These are phyloP conservation scores for Anguilla marmorata DNA, from an alignment of 2,797 vertebrate species.

Conservation along the genomic window DNA sequence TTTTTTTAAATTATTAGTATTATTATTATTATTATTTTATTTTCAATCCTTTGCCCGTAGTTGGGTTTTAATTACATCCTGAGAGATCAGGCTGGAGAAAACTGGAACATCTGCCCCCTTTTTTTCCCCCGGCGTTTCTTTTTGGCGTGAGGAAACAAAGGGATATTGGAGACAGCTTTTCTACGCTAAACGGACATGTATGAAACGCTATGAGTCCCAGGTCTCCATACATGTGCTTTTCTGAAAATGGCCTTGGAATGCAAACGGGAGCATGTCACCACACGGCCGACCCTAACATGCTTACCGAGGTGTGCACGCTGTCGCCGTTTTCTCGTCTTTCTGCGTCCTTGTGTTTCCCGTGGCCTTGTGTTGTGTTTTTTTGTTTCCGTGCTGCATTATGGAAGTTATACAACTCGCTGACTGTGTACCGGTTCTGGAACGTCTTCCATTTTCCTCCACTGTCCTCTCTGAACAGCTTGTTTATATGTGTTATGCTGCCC, in stretches of 20 bases:
- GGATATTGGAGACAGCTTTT: constrained; percentile 41
- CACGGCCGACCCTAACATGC: constrained; percentile 46
- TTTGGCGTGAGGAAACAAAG: constrained; percentile 44
- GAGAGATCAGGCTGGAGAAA: constrained; percentile 15
- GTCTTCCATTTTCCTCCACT: constrained; percentile 40
- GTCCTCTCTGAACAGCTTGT: constrained; percentile 16
- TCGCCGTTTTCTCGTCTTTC: constrained; percentile 37
- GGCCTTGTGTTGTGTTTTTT: constrained; percentile 14
- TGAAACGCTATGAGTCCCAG: constrained; percentile 32
- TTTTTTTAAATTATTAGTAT: constrained; percentile 20
- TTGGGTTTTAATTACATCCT: constrained; percentile 35
- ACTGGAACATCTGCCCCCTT: neutral
- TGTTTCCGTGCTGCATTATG: constrained; percentile 39
- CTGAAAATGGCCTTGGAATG: constrained; percentile 78
- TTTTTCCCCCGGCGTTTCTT: constrained; percentile 23
- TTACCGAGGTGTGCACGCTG: constrained; percentile 57
- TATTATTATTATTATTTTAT: constrained; percentile 30
- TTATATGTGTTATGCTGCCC: constrained; percentile 55
- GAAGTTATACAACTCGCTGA: constrained; percentile 56
- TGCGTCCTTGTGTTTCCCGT: constrained; percentile 36
- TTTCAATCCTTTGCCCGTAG: constrained; percentile 32
- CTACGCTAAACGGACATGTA: constrained; percentile 32
- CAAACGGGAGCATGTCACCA: constrained; percentile 69
- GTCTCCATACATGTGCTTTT: constrained; percentile 55
- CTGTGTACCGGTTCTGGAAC: constrained; percentile 35